Percentiles rank a stretch among this genome's conserved stretches.
Evolutionary conservation across 2,797 vertebrate species (phyloP).

Genomic region (Sylvia borin): DNA sequence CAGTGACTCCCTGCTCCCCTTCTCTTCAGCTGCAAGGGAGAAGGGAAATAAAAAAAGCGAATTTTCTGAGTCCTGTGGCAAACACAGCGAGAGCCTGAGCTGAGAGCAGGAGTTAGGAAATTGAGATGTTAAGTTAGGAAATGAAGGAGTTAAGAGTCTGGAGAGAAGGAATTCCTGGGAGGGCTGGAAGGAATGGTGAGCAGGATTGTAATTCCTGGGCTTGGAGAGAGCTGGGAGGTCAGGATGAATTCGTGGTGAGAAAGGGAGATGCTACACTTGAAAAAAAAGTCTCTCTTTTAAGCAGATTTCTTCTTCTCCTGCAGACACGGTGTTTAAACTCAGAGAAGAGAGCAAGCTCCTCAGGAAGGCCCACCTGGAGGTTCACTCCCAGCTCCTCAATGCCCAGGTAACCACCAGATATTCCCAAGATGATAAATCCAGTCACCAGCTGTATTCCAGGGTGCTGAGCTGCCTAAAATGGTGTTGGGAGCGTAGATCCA

Average conservation of each 20-base stretch:
- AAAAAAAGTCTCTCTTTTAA: too few species aligned
- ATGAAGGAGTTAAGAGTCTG: neutral
- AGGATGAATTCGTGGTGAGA: neutral
- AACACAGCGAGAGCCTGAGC: neutral
- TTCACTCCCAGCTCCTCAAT: slow-evolving; percentile 69
- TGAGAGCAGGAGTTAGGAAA: neutral
- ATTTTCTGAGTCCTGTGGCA: neutral
- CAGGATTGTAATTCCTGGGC: neutral
- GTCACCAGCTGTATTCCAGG: neutral
- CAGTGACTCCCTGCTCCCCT: neutral
- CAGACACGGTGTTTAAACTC: slow-evolving; percentile 72
- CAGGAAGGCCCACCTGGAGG: slow-evolving; percentile 73
- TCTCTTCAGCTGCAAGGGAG: neutral
- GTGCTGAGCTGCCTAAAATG: neutral
- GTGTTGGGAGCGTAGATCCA: neutral
- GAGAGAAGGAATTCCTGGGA: neutral
- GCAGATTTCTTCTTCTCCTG: neutral
- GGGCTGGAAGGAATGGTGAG: neutral
- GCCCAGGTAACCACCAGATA: slow-evolving; percentile 60
- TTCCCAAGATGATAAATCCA: neutral
- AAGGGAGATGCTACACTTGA: neutral
- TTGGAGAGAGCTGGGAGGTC: neutral
- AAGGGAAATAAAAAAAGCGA: neutral
- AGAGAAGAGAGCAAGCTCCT: slow-evolving; percentile 75
- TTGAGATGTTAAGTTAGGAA: too few species aligned